These are phyloP conservation scores for Odontesthes bonariensis DNA, from an alignment of 2,113 vertebrate species.

Conservation along the genomic window DNA sequence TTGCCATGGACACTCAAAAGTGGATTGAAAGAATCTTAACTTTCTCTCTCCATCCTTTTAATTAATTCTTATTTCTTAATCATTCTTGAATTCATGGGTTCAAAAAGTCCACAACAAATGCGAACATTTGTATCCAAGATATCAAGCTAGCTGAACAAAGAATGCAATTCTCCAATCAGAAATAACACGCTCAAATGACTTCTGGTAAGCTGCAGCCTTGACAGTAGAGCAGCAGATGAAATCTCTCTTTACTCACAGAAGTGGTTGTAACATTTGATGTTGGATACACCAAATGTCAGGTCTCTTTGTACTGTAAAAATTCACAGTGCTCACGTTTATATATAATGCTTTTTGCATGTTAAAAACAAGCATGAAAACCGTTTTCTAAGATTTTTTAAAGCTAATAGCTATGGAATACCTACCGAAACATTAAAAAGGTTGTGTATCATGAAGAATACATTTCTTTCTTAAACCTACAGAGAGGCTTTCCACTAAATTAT, in stretches of 20 bases:
- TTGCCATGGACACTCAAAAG: constrained; percentile 73
- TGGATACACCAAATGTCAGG: neutral
- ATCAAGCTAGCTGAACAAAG: constrained; percentile 49
- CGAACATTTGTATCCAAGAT: constrained; percentile 33
- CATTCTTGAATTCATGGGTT: constrained; percentile 17
- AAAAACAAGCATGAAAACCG: too few species aligned
- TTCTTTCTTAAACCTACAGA: neutral
- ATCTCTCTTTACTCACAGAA: neutral
- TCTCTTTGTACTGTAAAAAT: neutral
- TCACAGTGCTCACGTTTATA: neutral
- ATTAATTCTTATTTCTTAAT: constrained; percentile 7
- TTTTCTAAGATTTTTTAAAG: too few species aligned
- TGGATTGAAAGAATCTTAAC: constrained; percentile 44
- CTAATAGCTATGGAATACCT: too few species aligned
- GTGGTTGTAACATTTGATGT: neutral
- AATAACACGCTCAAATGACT: neutral
- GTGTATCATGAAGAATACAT: too few species aligned
- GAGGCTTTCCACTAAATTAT: neutral
- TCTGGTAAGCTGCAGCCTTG: constrained; percentile 18
- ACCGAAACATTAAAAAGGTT: too few species aligned
- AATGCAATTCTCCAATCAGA: constrained; percentile 39
- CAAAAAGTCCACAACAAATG: constrained; percentile 27
- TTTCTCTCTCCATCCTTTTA: constrained; percentile 17
- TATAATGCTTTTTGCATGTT: too few species aligned
- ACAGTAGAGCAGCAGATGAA: constrained; percentile 10